Percentiles rank a stretch among this genome's conserved stretches.
phyloP scores from a whole-genome alignment of 2,797 vertebrate species.

The Tenualosa ilisha region DNA sequence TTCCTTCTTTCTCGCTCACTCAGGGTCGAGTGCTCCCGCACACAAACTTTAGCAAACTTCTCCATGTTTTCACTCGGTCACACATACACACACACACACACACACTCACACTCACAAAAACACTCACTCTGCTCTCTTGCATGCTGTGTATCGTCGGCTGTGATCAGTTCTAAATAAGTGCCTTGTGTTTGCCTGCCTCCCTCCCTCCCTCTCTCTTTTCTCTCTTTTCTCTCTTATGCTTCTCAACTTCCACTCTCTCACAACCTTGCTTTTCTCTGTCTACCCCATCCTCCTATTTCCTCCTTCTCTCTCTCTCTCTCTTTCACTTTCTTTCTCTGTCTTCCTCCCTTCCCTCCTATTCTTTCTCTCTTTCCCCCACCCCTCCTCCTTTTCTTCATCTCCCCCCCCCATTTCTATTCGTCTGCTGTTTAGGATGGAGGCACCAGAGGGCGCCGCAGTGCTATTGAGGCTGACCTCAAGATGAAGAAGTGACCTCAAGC shows the following conservation, averaged over 20 bases:
- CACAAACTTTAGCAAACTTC: background rate
- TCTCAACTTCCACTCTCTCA: background rate
- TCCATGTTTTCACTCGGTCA: background rate
- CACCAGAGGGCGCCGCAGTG: slow-evolving; percentile 96
- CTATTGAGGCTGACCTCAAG: slow-evolving; percentile 98
- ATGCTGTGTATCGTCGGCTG: background rate
- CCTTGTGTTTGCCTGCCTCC: background rate
- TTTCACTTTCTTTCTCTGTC: background rate
- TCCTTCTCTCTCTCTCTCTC: background rate
- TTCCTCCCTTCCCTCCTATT: background rate
- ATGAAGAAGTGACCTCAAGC: slow-evolving; percentile 90
- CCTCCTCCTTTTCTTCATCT: slow-evolving; percentile 14
- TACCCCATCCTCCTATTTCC: background rate
- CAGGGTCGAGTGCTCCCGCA: background rate
- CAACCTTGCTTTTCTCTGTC: too few species aligned
- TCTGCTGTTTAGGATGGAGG: slow-evolving; percentile 86
- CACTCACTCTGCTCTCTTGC: background rate
- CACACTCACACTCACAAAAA: background rate
- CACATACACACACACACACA: background rate
- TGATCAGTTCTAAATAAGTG: background rate
- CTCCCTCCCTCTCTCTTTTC: background rate
- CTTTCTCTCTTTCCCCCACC: background rate
- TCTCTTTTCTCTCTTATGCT: background rate
- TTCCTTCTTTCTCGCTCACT: background rate
- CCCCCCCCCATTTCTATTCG: slow-evolving; percentile 33